Evolutionary conservation across 2,797 vertebrate species (phyloP), one percentile per base, ranked within the genome.

Genomic region (Nyctalus aviator): DNA sequence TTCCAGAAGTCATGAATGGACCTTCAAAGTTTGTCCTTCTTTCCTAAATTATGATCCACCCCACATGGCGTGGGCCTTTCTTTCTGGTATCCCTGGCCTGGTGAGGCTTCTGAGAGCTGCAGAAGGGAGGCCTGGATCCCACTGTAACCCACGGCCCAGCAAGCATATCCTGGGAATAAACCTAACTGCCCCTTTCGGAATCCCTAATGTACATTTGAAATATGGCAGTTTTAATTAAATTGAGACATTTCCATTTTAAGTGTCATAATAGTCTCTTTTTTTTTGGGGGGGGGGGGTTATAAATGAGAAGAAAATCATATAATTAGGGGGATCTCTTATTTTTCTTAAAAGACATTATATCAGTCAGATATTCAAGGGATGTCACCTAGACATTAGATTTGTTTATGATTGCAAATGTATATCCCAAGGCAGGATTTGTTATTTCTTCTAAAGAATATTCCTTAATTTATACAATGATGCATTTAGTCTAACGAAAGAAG

Each of bases 51-150:
- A 6, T 1, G 2, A 8, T 18, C 8, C 8, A 9, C 5, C 12
- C 23, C 5, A 0, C 20, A 0, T 35, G 11, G 0, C 7, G 15
- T 25, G 0, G 2, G 30, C 11, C 0, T 4, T 23, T 44, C 37
- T 25, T 57, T 48, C n/a, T 0, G 25, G n/a, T 8, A 66, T 30
- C 50, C 41, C 23, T 1, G 55, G 48, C 15, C 20, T 0, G 55
- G 27, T 3, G 4, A n/a, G 8, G 32, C 5, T 73, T 64, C 53
- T 2, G 57, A 68, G 71, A 50, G 41, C 41, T 14, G 10, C 37
- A 20, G 32, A 27, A 21, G 12, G 23, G 59, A 48, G 48, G 1
- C 21, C 41, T 50, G 32, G 18, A 37, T 8, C 23, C n/a, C 0
- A 2, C 25, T 17, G 18, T 75, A n/a, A 64, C 32, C 44, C 1